Evolutionary conservation across 2,888 invertebrate species (phyloP).

Genomic region (Scaptomyza cyrtandrae): DNA sequence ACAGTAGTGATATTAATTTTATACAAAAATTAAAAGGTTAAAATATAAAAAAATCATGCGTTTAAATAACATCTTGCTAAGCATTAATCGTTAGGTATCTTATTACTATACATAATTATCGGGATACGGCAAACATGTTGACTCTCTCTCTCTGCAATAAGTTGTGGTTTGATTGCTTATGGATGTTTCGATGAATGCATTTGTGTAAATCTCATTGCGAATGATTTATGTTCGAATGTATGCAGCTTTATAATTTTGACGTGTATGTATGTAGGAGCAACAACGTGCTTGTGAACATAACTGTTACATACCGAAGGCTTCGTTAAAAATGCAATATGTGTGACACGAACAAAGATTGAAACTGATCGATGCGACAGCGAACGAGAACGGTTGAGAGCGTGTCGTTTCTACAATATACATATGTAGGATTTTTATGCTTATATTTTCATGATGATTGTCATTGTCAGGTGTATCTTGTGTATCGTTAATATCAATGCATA

Average conservation of each 20-base stretch:
- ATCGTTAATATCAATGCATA: background rate
- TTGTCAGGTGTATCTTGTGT: background rate
- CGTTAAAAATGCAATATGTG: background rate
- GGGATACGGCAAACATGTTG: conserved; percentile 28
- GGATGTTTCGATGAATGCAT: background rate
- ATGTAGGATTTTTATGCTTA: background rate
- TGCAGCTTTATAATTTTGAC: background rate
- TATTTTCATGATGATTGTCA: background rate
- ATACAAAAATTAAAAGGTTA: conserved; percentile 48
- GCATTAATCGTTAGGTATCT: conserved; percentile 44
- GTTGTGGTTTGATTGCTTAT: conserved; percentile 2
- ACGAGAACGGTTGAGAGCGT: background rate
- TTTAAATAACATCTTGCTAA: conserved; percentile 55
- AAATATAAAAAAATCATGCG: conserved; percentile 60
- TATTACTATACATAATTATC: conserved; percentile 53
- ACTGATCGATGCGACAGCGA: background rate
- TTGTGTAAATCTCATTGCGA: conserved; percentile 1
- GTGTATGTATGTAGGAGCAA: background rate
- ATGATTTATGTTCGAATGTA: background rate
- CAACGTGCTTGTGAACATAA: background rate
- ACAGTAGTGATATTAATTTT: conserved; percentile 49
- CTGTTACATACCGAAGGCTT: background rate
- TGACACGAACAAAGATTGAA: background rate
- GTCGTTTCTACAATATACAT: background rate
- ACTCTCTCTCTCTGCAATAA: conserved; percentile 1